These are phyloP conservation scores for Gymnarchus niloticus DNA, from an alignment of 2,113 vertebrate species.

Conservation along the genomic window DNA sequence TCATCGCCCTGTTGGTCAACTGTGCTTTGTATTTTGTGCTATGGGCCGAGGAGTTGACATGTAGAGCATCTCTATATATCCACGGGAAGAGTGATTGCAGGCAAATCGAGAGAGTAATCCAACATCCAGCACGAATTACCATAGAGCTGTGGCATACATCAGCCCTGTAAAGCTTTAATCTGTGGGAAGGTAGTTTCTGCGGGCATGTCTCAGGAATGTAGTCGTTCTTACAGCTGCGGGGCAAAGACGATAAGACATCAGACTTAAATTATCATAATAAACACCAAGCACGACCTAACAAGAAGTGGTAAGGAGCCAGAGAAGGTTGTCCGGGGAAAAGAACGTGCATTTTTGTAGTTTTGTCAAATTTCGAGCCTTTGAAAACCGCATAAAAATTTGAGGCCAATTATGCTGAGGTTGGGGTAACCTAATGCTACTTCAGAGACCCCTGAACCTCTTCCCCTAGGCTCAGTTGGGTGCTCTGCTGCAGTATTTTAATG, in stretches of 20 bases:
- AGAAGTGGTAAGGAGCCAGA: not conserved
- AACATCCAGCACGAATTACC: slow-evolving; percentile 14
- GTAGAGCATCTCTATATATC: not conserved
- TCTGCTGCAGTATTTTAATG: not conserved
- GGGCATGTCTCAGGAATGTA: not conserved
- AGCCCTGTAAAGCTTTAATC: not conserved
- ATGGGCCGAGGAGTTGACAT: no score
- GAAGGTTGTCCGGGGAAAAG: no score
- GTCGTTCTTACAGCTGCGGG: not conserved
- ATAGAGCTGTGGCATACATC: not conserved
- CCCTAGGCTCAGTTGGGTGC: not conserved
- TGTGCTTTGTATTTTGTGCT: not conserved
- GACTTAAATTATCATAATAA: not conserved
- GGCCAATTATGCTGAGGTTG: not conserved
- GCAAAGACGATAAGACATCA: no score
- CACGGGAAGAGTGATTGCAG: not conserved
- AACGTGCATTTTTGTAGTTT: not conserved
- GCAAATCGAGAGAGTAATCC: slow-evolving; percentile 26
- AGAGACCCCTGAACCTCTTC: not conserved
- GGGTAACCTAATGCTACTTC: not conserved
- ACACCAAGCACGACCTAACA: not conserved
- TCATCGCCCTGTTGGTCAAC: not conserved
- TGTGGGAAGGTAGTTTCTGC: not conserved
- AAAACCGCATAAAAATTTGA: not conserved
- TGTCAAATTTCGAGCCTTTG: not conserved